Percentiles rank a stretch among this genome's conserved stretches.
These are phyloP conservation scores for Eueides isabella DNA, from an alignment of 1,140 invertebrate genomes.

Conservation along the genomic window DNA sequence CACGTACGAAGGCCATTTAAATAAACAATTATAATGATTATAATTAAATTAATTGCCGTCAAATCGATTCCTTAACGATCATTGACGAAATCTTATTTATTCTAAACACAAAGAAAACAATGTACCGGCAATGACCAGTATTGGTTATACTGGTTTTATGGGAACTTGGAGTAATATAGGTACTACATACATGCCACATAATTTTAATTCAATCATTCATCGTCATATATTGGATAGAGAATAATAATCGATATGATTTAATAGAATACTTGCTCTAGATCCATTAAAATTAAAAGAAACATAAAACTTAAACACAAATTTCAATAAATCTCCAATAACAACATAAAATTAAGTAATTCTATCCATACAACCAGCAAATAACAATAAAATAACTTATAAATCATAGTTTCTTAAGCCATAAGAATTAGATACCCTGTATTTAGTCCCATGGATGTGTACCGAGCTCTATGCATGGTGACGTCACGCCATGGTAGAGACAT, in stretches of 20 bases:
- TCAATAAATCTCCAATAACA: background rate
- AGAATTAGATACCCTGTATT: slow-evolving; percentile 14
- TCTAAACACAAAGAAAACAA: background rate
- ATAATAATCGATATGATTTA: no score
- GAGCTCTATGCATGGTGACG: slow-evolving; percentile 50
- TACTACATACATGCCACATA: no score
- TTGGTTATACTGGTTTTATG: no score
- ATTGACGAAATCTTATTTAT: background rate
- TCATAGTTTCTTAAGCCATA: slow-evolving; percentile 21
- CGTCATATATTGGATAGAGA: no score
- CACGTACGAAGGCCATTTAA: no score
- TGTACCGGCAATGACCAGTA: background rate
- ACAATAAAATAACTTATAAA: slow-evolving; percentile 3
- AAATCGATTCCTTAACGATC: slow-evolving; percentile 2
- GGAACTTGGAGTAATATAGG: no score
- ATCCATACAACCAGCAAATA: background rate
- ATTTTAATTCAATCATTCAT: no score
- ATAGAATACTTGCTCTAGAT: no score
- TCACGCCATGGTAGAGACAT: slow-evolving; percentile 59
- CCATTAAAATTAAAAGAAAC: background rate
- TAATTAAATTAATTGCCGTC: no score
- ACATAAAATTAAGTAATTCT: background rate
- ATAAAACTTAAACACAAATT: background rate
- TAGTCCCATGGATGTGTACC: slow-evolving; percentile 24
- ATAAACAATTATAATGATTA: no score